Evolutionary conservation across 2,888 invertebrate genomes (phyloP).

Genomic region (Drosophila sordidula): DNA sequence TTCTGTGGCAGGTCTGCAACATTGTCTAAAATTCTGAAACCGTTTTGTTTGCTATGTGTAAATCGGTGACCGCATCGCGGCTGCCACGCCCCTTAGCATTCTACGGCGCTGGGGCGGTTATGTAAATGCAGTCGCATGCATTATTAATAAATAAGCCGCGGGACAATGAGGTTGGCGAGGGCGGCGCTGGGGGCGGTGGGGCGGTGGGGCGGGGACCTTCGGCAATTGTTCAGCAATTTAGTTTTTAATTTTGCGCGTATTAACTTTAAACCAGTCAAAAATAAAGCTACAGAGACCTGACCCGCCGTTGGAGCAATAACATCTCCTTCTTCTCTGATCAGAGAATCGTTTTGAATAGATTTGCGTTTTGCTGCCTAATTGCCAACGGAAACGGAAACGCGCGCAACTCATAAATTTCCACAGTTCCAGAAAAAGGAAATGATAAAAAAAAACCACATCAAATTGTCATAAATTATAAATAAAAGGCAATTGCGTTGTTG

Average conservation of each 20-base stretch:
- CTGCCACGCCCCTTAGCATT: conserved; percentile 21
- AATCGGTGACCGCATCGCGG: conserved; percentile 41
- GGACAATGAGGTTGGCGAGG: neutral
- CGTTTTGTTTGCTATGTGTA: conserved; percentile 55
- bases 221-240: conserved; percentile 14
- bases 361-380: conserved; percentile 53
- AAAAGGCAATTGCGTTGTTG: conserved; percentile 53
- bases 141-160: conserved; percentile 59
- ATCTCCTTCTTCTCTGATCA: no score
- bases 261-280: conserved; percentile 30
- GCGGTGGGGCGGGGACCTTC: neutral
- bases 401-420: conserved; percentile 55
- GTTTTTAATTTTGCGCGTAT: conserved; percentile 5
- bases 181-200: no score
- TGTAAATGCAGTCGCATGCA: conserved; percentile 54
- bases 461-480: conserved; percentile 66
- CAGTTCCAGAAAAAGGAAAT: conserved; percentile 23
- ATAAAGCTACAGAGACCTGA: neutral
- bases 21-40: conserved; percentile 49
- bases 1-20: conserved; percentile 36
- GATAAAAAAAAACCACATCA: conserved; percentile 18
- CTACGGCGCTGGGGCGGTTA: conserved; percentile 21
- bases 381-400: conserved; percentile 66
- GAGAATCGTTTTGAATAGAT: no score
- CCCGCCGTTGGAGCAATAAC: no score